A percentile compares a stretch with the other conserved stretches of the same genome.
Evolutionary conservation across 2,888 invertebrate genomes (phyloP).

Genomic region (Heteromurus nitidus): DNA sequence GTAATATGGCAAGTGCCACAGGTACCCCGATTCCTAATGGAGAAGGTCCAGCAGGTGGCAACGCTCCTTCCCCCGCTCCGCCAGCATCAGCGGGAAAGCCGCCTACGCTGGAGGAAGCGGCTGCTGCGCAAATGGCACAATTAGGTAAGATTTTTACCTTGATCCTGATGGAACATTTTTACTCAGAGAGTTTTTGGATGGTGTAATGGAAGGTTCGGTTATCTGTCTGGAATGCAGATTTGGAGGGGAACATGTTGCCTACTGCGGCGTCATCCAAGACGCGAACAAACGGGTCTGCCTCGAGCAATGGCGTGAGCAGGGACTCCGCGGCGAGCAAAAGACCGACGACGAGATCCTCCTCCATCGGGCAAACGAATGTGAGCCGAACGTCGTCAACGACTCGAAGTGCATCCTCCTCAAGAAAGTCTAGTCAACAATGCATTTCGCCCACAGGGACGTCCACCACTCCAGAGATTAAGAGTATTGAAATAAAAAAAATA

Average conservation of each 20-base stretch:
- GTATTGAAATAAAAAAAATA: not conserved
- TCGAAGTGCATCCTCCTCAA: constrained; percentile 38
- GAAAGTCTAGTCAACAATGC: constrained; percentile 47
- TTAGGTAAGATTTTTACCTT: too few species aligned
- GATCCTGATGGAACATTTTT: too few species aligned
- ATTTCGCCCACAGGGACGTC: constrained; percentile 42
- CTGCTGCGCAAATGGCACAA: constrained; percentile 50
- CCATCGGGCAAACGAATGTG: not conserved
- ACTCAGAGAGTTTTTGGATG: too few species aligned
- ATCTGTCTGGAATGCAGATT: too few species aligned
- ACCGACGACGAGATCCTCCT: constrained; percentile 38
- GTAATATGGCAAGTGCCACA: not conserved
- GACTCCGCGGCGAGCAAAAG: not conserved
- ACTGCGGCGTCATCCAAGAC: constrained; percentile 8
- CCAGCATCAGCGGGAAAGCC: too few species aligned
- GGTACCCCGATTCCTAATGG: constrained; percentile 19
- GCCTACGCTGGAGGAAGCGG: constrained; percentile 46
- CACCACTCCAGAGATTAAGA: constrained; percentile 47
- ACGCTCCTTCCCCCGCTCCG: not conserved
- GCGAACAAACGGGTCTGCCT: constrained; percentile 28
- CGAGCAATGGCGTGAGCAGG: constrained; percentile 1
- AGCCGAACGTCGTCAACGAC: constrained; percentile 42
- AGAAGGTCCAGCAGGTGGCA: not conserved
- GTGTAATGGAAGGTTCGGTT: too few species aligned
- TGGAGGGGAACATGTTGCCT: constrained; percentile 44